Base-by-base conservation (phyloP, 2,797 vertebrate species). In the Thamnophis elegans region DNA sequence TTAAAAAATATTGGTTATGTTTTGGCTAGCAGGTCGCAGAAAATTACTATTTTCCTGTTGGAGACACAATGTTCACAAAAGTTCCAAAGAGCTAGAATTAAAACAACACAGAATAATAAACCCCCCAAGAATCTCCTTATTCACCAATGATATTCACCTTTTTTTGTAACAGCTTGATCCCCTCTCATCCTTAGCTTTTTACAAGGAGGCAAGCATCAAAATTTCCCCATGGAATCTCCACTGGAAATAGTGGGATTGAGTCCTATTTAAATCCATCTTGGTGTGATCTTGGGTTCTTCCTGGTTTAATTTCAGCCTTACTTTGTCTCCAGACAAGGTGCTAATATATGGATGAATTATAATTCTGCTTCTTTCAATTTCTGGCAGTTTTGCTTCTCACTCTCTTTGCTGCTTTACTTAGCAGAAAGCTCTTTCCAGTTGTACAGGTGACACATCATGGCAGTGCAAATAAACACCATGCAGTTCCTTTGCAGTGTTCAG, bases 291-390 rank as follows among this genome's bases (percentile, higher is more conserved):
- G 20, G 10, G 9, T 7, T 28, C 20, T 26, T 90, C 59, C 36
- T 73, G 18, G 51, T 26, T 62, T n/a, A 92, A 86, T 56, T 51
- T 60, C 55, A 26, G 42, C 28, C 32, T 56, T 56, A 90, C 4
- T 32, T 6, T 32, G 14, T 54, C 89, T 87, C 36, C 18, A 78
- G 14, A 58, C 22, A 82, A 56, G 16, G 68, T 51, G 78, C 32
- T 90, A 51, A 87, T 90, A 32, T 89, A n/a, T 90, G 42, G 13
- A 53, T 87, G 82, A 87, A 65, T 92, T 73, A 18, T n/a, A n/a
- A n/a, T 51, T 58, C 87, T n/a, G 20, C 11, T 22, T n/a, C 55
- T 89, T 73, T 28, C 59, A 47, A 42, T 8, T 87, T 78, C 68
- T 78, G 42, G 51, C 42, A 88, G 42, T 25, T 22, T 18, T 54